Conservation (phyloP, 2,888 invertebrate genomes). For the Abrostola tripartita region DNA sequence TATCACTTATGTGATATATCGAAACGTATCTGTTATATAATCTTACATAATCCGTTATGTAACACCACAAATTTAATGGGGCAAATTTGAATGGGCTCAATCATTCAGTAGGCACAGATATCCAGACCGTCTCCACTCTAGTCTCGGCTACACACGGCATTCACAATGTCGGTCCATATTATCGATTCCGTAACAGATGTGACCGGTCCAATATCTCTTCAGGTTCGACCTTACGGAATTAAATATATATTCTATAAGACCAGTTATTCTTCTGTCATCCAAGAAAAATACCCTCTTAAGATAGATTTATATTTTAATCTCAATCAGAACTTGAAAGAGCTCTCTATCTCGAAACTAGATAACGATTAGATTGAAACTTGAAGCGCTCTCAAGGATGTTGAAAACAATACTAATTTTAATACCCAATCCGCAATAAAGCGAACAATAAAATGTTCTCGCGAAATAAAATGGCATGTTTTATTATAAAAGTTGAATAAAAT, state of each 20-base stretch:
- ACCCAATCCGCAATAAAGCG: slow-evolving; percentile 37
- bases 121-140: slow-evolving; percentile 15
- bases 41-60: slow-evolving; percentile 1
- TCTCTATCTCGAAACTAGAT: not conserved
- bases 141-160: slow-evolving; percentile 20
- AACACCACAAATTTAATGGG: slow-evolving; percentile 6
- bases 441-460: slow-evolving; percentile 51
- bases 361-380: slow-evolving; percentile 9
- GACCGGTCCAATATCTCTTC: slow-evolving; percentile 50
- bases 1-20: too few relatives aligned
- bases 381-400: slow-evolving; percentile 26
- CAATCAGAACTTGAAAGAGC: not conserved
- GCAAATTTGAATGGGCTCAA: slow-evolving; percentile 29
- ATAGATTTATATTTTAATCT: not conserved
- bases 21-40: not conserved
- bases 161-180: slow-evolving; percentile 41
- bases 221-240: slow-evolving; percentile 48
- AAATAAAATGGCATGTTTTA: slow-evolving; percentile 55
- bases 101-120: slow-evolving; percentile 33
- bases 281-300: slow-evolving; percentile 10
- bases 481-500: slow-evolving; percentile 58
- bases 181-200: slow-evolving; percentile 57
- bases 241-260: slow-evolving; percentile 40
- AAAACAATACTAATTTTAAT: slow-evolving; percentile 48
- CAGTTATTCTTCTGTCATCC: slow-evolving; percentile 26